Percentiles rank a stretch among this genome's conserved stretches.
phyloP scores from a whole-genome alignment of 2,797 vertebrate genomes.

The Xenentodon cancila region DNA sequence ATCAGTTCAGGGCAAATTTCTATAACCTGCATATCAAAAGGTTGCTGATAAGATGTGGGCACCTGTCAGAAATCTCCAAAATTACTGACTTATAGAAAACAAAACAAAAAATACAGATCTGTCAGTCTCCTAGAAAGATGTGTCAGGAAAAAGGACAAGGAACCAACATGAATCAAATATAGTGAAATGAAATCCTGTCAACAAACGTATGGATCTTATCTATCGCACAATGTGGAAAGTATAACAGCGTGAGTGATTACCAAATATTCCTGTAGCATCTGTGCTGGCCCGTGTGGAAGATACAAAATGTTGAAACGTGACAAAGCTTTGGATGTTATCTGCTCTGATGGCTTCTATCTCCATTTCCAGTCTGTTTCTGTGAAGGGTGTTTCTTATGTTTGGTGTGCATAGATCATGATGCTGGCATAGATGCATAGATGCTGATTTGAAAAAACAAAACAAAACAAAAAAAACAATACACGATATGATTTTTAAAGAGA shows the following conservation, averaged over 20 bases:
- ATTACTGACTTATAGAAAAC: conserved; percentile 37
- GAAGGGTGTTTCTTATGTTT: background rate
- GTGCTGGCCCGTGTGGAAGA: conserved; percentile 9
- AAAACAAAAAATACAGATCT: conserved; percentile 20
- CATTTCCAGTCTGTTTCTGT: background rate
- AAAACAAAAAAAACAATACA: too few species aligned
- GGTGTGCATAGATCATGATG: too few species aligned
- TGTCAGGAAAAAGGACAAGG: conserved; percentile 19
- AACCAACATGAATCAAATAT: conserved; percentile 32
- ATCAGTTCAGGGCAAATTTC: conserved; percentile 37
- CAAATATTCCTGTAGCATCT: conserved; percentile 10
- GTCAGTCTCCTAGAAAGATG: conserved; percentile 40
- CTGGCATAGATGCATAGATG: too few species aligned
- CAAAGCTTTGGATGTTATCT: conserved; percentile 1
- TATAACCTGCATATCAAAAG: conserved; percentile 46
- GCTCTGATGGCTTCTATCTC: background rate
- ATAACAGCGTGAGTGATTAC: conserved; percentile 37
- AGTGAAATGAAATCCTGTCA: conserved; percentile 60
- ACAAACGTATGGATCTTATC: conserved; percentile 41
- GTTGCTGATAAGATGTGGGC: conserved; percentile 50
- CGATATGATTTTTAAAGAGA: too few species aligned
- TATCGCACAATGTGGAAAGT: conserved; percentile 36
- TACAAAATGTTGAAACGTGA: conserved; percentile 7
- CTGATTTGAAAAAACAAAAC: too few species aligned
- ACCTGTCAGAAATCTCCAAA: conserved; percentile 55